phyloP scores from a whole-genome alignment of 2,797 vertebrate species.

The Argyrosomus regius region DNA sequence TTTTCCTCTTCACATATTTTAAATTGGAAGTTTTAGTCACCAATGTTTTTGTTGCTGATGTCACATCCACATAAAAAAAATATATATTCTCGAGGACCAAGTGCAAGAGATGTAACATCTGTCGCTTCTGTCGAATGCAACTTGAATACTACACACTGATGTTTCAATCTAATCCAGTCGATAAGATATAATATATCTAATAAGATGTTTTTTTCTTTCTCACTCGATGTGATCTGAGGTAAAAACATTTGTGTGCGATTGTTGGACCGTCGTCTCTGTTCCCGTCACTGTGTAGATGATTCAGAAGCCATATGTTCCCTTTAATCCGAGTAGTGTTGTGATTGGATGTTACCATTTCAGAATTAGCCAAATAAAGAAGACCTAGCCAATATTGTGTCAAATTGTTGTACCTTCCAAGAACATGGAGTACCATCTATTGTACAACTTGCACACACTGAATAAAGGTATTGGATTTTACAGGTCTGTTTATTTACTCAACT shows the following conservation, averaged over 20 bases:
- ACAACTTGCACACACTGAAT: constrained; percentile 84
- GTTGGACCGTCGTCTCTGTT: constrained; percentile 52
- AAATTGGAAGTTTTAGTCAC: constrained; percentile 33
- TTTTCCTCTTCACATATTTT: constrained; percentile 34
- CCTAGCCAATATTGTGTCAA: constrained; percentile 67
- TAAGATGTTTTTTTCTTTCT: constrained; percentile 27
- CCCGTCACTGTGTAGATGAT: constrained; percentile 65
- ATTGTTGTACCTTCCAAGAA: constrained; percentile 70
- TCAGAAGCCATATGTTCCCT: constrained; percentile 76
- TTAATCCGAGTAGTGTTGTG: constrained; percentile 79
- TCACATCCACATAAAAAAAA: constrained; percentile 38
- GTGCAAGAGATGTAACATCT: constrained; percentile 50
- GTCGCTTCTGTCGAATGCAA: constrained; percentile 51
- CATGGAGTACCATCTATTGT: constrained; percentile 69
- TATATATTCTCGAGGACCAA: constrained; percentile 68
- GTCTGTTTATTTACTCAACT: neutral
- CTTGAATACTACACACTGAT: constrained; percentile 26
- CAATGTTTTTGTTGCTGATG: constrained; percentile 30
- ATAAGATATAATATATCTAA: constrained; percentile 2
- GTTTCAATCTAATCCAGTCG: constrained; percentile 11
- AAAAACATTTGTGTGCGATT: constrained; percentile 55
- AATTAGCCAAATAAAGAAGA: constrained; percentile 63
- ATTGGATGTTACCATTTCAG: constrained; percentile 79
- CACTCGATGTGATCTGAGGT: constrained; percentile 37
- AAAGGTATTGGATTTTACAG: constrained; percentile 81